phyloP scores from a whole-genome alignment of 2,888 invertebrate genomes.

The Heliconius aoede region DNA sequence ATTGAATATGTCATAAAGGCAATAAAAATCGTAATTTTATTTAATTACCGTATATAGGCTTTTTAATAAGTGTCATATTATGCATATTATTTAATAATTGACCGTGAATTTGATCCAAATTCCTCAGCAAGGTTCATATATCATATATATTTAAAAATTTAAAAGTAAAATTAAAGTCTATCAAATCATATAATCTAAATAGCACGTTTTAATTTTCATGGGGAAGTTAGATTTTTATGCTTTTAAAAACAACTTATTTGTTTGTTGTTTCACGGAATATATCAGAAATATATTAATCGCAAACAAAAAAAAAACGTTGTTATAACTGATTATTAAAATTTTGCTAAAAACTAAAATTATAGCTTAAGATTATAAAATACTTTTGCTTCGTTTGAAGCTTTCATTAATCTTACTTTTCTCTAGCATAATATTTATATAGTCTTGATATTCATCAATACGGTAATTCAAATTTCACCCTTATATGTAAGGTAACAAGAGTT shows the following conservation, averaged over 20 bases:
- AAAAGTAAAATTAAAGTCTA: conserved; percentile 41
- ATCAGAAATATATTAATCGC: not conserved
- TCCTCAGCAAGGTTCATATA: not conserved
- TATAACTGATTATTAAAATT: not conserved
- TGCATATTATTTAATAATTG: not conserved
- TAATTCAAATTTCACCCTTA: conserved; percentile 12
- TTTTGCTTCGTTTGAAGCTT: conserved; percentile 29
- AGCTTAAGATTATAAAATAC: conserved; percentile 14
- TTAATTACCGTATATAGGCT: not conserved
- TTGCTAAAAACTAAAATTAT: conserved; percentile 8
- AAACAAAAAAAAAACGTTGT: not conserved
- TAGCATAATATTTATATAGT: conserved; percentile 1
- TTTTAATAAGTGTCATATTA: conserved; percentile 6
- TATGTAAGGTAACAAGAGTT: not conserved
- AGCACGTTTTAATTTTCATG: conserved; percentile 27
- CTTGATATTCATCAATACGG: not conserved
- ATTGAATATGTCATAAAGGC: not conserved
- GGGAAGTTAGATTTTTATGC: too few species aligned
- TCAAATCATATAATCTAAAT: conserved; percentile 21
- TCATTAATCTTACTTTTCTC: conserved; percentile 26
- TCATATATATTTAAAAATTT: not conserved
- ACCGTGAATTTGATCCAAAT: not conserved
- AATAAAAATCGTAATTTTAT: not conserved
- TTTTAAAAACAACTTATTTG: conserved; percentile 43
- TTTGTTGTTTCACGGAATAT: not conserved